Evolutionary conservation across 2,113 vertebrate genomes (phyloP).

Genomic region (Aix galericulata): DNA sequence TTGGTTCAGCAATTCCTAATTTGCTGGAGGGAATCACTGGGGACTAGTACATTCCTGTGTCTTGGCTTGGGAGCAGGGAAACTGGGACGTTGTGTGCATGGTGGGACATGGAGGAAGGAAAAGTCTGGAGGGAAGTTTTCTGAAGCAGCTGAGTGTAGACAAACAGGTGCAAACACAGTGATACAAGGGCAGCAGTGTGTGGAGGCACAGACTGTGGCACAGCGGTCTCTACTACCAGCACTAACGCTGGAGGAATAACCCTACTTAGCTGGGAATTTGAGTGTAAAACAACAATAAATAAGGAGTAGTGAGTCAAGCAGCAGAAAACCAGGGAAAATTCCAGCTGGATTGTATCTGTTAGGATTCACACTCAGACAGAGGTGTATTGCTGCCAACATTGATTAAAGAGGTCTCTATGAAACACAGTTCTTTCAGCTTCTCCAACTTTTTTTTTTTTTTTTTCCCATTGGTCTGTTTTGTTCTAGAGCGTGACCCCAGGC

Average conservation of each 20-base stretch:
- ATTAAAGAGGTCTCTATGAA: not conserved
- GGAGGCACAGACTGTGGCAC: not conserved
- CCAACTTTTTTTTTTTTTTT: not conserved
- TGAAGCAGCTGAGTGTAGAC: constrained; percentile 6
- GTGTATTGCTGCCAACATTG: not conserved
- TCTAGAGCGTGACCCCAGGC: not conserved
- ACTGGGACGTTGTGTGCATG: not conserved
- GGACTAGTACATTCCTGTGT: constrained; percentile 21
- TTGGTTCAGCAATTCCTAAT: constrained; percentile 5
- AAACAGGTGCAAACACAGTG: constrained; percentile 27
- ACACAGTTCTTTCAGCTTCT: not conserved
- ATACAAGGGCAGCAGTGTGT: constrained; percentile 36
- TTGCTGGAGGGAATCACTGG: constrained; percentile 1
- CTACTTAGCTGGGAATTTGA: not conserved
- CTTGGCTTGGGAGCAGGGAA: constrained; percentile 18
- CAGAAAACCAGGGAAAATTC: not conserved
- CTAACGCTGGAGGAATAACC: not conserved
- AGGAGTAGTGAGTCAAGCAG: not conserved
- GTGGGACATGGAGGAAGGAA: constrained; percentile 39
- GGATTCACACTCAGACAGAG: not conserved
- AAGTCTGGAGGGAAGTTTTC: constrained; percentile 34
- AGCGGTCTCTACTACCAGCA: not conserved
- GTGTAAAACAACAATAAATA: not conserved
- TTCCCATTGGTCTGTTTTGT: not conserved
- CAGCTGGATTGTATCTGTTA: not conserved